A percentile compares a stretch with the other conserved stretches of the same genome.
phyloP scores from a whole-genome alignment of 2,888 invertebrate species.

The Rugalucina vietnamica region DNA sequence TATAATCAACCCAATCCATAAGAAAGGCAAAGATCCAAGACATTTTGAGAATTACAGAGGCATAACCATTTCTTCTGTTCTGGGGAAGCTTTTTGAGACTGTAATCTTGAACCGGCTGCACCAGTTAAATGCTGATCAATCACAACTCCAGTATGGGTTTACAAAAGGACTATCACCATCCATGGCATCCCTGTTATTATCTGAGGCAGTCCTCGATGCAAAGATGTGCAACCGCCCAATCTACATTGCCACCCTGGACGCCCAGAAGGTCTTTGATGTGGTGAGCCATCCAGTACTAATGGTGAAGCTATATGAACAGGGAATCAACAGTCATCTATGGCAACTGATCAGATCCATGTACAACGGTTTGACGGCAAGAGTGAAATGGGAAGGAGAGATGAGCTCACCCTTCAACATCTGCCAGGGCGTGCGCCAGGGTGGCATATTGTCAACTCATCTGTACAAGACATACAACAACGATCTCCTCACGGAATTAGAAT shows the following conservation, averaged over 20 bases:
- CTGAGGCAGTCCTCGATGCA: not conserved
- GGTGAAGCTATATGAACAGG: constrained; percentile 8
- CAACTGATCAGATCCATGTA: constrained; percentile 3
- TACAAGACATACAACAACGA: constrained; percentile 21
- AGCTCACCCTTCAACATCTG: not conserved
- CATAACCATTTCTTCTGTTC: not conserved
- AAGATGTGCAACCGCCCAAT: not conserved
- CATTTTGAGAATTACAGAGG: constrained; percentile 20
- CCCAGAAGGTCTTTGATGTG: constrained; percentile 24
- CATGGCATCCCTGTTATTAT: constrained; percentile 16
- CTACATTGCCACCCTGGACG: constrained; percentile 17
- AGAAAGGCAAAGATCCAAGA: constrained; percentile 17
- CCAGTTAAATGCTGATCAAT: not conserved
- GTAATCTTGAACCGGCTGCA: not conserved
- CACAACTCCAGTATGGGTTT: constrained; percentile 17
- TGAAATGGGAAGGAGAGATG: constrained; percentile 18
- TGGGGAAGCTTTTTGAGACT: not conserved
- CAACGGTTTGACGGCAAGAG: constrained; percentile 7
- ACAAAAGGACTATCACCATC: constrained; percentile 20
- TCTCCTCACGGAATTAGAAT: not conserved
- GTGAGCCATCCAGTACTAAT: constrained; percentile 12
- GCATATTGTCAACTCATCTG: constrained; percentile 12
- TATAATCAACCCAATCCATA: not conserved
- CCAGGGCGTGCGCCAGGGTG: constrained; percentile 27
- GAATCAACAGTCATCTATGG: constrained; percentile 11